Conservation (phyloP, 2,113 vertebrate genomes). For the Mustelus asterias region DNA sequence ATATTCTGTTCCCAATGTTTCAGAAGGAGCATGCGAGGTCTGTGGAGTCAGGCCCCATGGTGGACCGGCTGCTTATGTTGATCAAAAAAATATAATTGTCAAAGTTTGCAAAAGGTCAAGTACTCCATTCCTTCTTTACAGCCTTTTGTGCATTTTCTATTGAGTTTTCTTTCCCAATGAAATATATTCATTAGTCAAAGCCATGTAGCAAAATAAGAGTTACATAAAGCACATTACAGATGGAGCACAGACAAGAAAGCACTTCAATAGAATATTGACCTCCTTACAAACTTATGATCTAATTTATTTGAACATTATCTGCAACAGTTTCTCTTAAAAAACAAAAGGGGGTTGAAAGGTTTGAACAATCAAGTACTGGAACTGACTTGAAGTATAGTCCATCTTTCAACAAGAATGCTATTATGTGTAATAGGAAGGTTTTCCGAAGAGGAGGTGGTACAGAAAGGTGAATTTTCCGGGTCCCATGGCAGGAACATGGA, state of each 20-base stretch:
- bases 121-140: neutral
- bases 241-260: neutral
- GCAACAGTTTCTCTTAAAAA: neutral
- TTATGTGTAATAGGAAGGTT: neutral
- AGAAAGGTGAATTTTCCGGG: neutral
- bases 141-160: neutral
- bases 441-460: neutral
- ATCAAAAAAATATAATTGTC: neutral
- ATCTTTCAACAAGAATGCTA: neutral
- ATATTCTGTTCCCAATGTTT: neutral
- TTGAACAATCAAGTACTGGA: neutral
- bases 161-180: neutral
- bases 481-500: neutral
- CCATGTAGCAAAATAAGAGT: neutral
- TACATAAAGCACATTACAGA: neutral
- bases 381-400: neutral
- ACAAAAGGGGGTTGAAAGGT: neutral
- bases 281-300: neutral
- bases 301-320: neutral
- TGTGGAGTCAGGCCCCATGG: neutral
- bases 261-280: neutral
- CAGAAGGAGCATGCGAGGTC: too few species aligned
- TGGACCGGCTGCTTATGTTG: neutral
- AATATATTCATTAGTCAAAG: neutral
- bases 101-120: neutral